These are phyloP conservation scores for Meloidogyne exigua DNA, from an alignment of 1,140 invertebrate genomes.

Conservation along the genomic window DNA sequence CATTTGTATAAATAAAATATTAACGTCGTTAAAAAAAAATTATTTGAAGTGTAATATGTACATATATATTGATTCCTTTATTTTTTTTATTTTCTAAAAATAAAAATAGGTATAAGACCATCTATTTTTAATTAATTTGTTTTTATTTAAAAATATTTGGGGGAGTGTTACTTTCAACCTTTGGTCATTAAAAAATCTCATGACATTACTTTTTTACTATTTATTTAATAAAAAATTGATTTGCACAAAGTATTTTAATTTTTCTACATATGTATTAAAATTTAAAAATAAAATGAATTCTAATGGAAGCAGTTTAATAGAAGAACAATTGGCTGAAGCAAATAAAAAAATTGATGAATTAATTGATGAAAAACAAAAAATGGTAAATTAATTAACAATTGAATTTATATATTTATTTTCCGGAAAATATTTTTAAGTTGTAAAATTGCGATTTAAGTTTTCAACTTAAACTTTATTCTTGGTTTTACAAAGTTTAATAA, in stretches of 20 bases:
- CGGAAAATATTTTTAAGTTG: no score
- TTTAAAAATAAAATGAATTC: background rate
- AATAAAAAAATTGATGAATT: background rate
- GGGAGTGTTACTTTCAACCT: background rate
- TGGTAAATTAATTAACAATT: background rate
- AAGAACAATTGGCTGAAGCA: background rate
- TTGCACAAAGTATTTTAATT: background rate
- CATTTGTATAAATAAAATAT: no score
- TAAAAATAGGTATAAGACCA: background rate
- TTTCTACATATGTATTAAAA: background rate
- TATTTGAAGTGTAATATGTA: no score
- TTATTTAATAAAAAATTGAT: conserved; percentile 1
- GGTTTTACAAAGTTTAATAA: no score
- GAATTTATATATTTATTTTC: no score
- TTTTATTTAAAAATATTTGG: background rate
- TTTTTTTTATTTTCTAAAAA: background rate
- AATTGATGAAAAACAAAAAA: background rate
- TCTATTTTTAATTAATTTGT: background rate
- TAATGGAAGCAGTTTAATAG: background rate
- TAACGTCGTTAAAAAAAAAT: no score
- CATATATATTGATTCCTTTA: background rate
- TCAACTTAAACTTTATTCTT: no score
- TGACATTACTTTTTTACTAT: background rate
- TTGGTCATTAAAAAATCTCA: background rate
- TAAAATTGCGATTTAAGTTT: no score